These are phyloP conservation scores for Notarius lentiginosus DNA, from an alignment of 2,113 vertebrate species.

Conservation along the genomic window DNA sequence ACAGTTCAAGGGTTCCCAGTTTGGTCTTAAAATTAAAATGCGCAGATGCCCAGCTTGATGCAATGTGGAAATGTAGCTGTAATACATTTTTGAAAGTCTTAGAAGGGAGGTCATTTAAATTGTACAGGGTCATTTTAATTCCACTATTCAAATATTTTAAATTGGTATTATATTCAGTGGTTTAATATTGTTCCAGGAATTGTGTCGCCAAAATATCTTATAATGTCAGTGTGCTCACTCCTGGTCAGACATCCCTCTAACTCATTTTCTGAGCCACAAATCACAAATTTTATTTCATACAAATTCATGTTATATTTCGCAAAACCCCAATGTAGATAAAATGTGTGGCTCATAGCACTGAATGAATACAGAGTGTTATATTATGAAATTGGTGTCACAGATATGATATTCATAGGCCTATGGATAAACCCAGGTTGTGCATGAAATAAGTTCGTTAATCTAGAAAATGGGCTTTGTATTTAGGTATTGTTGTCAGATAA, in stretches of 20 bases:
- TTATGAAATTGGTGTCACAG: not conserved
- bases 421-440: not conserved
- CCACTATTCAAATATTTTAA: not conserved
- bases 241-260: not conserved
- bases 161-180: not conserved
- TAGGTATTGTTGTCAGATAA: not conserved
- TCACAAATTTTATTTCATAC: not conserved
- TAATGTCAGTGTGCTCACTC: not conserved
- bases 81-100: not conserved
- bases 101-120: not conserved
- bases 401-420: not conserved
- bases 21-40: not conserved
- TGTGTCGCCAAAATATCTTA: not conserved
- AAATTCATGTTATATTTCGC: not conserved
- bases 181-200: not conserved
- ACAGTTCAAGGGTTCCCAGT: not conserved
- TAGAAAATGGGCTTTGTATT: not conserved
- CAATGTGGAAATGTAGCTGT: not conserved
- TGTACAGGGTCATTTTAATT: not conserved
- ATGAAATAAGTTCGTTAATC: not conserved
- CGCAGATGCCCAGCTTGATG: not conserved
- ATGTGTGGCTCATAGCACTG: not conserved
- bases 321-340: not conserved
- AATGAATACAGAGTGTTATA: not conserved
- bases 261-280: not conserved